A percentile compares a stretch with the other conserved stretches of the same genome.
Evolutionary conservation across 1,140 invertebrate species (phyloP).

Genomic region (Penaeus vannamei): DNA sequence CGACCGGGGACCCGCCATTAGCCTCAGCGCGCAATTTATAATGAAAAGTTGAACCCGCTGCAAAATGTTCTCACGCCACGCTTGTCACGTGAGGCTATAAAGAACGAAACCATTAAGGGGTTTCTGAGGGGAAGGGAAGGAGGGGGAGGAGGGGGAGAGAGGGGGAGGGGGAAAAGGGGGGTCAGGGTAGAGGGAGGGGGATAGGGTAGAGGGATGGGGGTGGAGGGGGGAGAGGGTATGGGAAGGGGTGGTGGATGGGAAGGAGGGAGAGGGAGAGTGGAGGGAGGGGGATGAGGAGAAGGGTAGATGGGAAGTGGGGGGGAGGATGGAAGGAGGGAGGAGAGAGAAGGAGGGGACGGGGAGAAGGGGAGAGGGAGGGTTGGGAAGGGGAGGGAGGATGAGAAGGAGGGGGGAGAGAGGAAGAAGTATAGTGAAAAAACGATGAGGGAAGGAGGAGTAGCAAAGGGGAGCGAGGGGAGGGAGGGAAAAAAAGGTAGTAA

Average conservation of each 20-base stretch:
- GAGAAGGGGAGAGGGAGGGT: neutral
- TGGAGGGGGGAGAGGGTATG: neutral
- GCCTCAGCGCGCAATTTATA: too few relatives aligned
- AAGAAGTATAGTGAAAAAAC: neutral
- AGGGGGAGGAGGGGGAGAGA: too few relatives aligned
- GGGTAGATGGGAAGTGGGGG: neutral
- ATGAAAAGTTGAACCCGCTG: too few relatives aligned
- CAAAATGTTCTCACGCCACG: too few relatives aligned
- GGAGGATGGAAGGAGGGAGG: neutral
- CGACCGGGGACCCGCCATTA: too few relatives aligned
- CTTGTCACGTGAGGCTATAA: too few relatives aligned
- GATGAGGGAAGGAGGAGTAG: neutral
- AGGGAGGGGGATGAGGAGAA: neutral
- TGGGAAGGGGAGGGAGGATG: too few relatives aligned
- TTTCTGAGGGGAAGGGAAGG: too few relatives aligned
- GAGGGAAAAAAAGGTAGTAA: neutral
- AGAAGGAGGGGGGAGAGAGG: neutral
- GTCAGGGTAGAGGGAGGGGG: neutral
- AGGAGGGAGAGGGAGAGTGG: too few relatives aligned
- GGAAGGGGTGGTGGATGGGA: neutral
- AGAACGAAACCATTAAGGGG: too few relatives aligned
- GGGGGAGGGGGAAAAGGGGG: neutral
- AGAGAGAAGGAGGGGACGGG: neutral
- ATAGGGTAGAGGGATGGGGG: neutral
- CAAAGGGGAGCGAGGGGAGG: neutral